phyloP scores from a whole-genome alignment of 2,888 invertebrate species.

The Ceraclea dissimilis region DNA sequence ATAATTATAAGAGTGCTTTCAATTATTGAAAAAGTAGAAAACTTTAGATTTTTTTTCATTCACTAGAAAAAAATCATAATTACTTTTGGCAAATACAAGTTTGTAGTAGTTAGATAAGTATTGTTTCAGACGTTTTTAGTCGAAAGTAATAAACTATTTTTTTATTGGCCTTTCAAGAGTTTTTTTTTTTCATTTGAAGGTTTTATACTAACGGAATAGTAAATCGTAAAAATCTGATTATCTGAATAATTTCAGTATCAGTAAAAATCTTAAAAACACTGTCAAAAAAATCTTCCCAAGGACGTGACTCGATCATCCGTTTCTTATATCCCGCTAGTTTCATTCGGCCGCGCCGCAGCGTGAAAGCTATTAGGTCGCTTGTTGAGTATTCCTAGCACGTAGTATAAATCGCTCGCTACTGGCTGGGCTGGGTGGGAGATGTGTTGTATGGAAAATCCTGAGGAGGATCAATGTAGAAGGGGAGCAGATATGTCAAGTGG shows the following conservation, averaged over 20 bases:
- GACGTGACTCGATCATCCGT: background rate
- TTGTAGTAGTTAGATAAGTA: too few species aligned
- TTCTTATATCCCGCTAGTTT: background rate
- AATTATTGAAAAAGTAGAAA: too few species aligned
- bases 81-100: too few species aligned
- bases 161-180: too few species aligned
- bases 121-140: too few species aligned
- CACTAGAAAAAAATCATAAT: too few species aligned
- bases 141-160: too few species aligned
- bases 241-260: background rate
- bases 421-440: background rate
- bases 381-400: background rate
- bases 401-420: background rate
- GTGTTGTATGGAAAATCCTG: background rate
- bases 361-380: background rate
- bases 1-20: too few species aligned
- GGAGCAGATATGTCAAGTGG: constrained; percentile 18
- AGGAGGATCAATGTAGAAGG: background rate
- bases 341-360: background rate
- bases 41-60: too few species aligned
- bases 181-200: too few species aligned
- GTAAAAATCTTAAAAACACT: background rate
- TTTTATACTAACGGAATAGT: too few species aligned
- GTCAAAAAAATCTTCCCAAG: background rate
- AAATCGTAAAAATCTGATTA: background rate